phyloP scores from a whole-genome alignment of 2,113 vertebrate species.

The Aegotheles bennettii region DNA sequence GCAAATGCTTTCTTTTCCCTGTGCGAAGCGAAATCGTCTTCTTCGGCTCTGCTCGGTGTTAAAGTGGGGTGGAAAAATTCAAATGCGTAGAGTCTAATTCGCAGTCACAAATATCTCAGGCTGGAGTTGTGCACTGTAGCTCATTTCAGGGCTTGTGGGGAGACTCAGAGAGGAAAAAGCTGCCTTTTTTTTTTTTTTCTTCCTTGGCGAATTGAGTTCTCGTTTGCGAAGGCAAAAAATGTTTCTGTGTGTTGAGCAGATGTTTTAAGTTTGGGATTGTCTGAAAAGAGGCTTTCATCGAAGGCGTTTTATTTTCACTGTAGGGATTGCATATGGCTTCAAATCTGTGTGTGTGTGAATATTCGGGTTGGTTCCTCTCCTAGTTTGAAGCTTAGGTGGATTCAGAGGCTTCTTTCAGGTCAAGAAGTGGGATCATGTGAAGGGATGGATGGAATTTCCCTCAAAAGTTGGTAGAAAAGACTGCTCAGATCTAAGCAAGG shows the following conservation, averaged over 20 bases:
- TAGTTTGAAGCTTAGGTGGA: background rate
- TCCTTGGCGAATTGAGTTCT: background rate
- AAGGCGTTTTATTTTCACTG: background rate
- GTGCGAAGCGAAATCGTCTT: background rate
- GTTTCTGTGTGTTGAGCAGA: slow-evolving; percentile 20
- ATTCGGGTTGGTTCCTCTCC: background rate
- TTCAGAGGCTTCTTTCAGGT: background rate
- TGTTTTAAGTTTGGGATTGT: slow-evolving; percentile 11
- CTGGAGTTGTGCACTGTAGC: slow-evolving; percentile 2
- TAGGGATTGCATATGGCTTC: background rate
- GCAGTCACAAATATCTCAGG: background rate
- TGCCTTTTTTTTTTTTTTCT: background rate
- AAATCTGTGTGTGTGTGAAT: background rate
- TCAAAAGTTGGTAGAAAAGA: slow-evolving; percentile 3
- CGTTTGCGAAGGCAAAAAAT: background rate
- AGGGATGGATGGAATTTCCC: background rate
- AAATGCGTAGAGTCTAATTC: background rate
- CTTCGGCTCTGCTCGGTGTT: background rate
- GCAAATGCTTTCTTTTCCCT: background rate
- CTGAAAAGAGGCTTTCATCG: background rate
- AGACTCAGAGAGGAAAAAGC: background rate
- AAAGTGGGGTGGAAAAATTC: background rate
- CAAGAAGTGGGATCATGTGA: background rate
- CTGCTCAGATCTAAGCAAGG: background rate
- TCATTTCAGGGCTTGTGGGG: background rate